phyloP scores from a whole-genome alignment of 1,140 invertebrate species.

The Brachystomella parvula region DNA sequence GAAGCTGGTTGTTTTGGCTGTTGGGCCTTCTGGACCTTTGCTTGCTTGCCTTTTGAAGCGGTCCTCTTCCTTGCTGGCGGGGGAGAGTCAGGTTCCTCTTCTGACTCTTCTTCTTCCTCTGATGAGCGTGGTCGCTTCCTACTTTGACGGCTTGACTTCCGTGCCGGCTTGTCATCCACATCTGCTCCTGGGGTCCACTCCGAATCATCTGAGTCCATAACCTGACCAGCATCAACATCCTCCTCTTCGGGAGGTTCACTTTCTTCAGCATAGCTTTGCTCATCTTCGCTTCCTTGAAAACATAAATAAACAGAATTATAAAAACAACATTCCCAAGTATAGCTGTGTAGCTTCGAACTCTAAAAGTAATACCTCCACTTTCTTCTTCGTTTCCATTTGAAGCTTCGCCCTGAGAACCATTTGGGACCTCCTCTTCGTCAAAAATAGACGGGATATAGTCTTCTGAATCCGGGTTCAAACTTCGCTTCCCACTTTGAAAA shows the following conservation, averaged over 20 bases:
- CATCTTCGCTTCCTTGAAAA: no score
- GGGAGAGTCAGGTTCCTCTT: neutral
- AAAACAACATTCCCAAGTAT: no score
- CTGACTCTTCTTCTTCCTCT: neutral
- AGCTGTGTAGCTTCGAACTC: no score
- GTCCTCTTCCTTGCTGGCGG: neutral
- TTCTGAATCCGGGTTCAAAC: slow-evolving; percentile 1
- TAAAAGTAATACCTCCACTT: no score
- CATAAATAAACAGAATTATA: no score
- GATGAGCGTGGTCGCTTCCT: neutral
- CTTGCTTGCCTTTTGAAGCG: no score
- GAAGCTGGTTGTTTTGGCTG: neutral
- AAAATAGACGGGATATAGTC: slow-evolving; percentile 8
- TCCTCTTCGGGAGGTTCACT: no score
- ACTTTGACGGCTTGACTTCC: neutral
- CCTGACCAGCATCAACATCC: neutral
- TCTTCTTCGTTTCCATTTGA: neutral
- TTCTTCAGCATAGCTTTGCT: neutral
- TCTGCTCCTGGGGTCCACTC: neutral
- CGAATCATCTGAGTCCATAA: neutral
- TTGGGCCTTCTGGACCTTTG: neutral
- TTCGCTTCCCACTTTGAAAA: neutral
- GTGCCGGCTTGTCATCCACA: neutral
- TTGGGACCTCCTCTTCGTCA: neutral
- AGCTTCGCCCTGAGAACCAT: neutral